Percentiles rank a stretch among this genome's conserved stretches.
Evolutionary conservation across 2,113 vertebrate genomes (phyloP).

Genomic region (Pteruthius melanotis): DNA sequence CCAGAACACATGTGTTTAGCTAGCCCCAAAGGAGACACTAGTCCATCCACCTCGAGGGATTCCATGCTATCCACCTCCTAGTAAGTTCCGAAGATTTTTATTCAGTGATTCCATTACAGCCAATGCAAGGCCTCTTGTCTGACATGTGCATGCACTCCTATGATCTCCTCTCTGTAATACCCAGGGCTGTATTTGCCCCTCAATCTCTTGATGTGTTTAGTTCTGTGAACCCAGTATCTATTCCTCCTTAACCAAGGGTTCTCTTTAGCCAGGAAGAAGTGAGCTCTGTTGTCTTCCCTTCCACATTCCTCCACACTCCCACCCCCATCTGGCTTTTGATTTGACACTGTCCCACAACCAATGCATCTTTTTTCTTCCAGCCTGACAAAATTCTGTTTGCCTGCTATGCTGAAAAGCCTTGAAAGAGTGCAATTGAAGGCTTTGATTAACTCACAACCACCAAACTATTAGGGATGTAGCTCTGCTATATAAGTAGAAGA

Average conservation of each 20-base stretch:
- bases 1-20: background rate
- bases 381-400: background rate
- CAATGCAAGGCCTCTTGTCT: background rate
- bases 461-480: background rate
- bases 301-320: background rate
- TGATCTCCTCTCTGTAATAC: background rate
- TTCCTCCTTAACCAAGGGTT: background rate
- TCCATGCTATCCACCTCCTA: background rate
- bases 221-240: background rate
- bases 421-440: background rate
- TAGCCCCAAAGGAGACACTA: background rate
- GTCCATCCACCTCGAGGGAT: fast-evolving
- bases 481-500: background rate
- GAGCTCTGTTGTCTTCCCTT: background rate
- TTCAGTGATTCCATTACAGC: background rate
- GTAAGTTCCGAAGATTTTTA: background rate
- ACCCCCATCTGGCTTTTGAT: background rate
- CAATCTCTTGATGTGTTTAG: background rate
- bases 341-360: background rate
- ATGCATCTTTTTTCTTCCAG: background rate
- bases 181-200: background rate
- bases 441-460: background rate
- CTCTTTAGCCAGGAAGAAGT: background rate
- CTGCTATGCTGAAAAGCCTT: background rate
- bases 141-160: background rate